Conservation (phyloP, 2,888 invertebrate species). For the Gryllus longicercus region DNA sequence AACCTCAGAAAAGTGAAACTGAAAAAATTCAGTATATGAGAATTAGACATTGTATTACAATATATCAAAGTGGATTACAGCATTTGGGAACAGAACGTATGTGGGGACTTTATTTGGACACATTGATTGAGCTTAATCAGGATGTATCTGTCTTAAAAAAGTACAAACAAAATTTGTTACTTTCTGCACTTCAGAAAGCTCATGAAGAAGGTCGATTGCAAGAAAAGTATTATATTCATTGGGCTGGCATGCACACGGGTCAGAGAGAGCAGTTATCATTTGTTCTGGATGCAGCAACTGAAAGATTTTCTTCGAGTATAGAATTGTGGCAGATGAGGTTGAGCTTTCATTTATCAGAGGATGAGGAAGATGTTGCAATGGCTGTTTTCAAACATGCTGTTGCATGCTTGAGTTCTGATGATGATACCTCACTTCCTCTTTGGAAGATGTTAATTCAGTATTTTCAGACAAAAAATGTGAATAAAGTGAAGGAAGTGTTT, state of each 20-base stretch:
- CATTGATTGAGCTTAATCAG: constrained; percentile 54
- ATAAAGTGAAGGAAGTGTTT: constrained; percentile 35
- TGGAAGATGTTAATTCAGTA: constrained; percentile 46
- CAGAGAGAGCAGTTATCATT: constrained; percentile 42
- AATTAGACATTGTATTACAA: not conserved
- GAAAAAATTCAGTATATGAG: constrained; percentile 18
- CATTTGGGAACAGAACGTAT: constrained; percentile 52
- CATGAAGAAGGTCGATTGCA: constrained; percentile 47
- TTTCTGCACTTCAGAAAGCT: constrained; percentile 52
- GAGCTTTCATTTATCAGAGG: constrained; percentile 48
- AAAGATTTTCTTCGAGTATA: constrained; percentile 48
- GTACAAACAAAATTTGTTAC: constrained; percentile 52
- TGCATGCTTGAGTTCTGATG: constrained; percentile 31
- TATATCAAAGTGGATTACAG: constrained; percentile 46
- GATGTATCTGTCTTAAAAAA: constrained; percentile 49
- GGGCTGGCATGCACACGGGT: constrained; percentile 18
- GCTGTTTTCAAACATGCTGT: constrained; percentile 35
- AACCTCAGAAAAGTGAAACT: not conserved
- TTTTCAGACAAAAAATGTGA: constrained; percentile 34
- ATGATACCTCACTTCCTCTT: constrained; percentile 45
- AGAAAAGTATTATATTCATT: constrained; percentile 50
- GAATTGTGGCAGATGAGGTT: constrained; percentile 55
- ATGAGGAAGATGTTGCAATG: constrained; percentile 46
- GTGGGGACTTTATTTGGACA: constrained; percentile 57
- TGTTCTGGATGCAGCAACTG: constrained; percentile 49